phyloP scores from a whole-genome alignment of 2,888 invertebrate species.

The Oligia fasciuncula region DNA sequence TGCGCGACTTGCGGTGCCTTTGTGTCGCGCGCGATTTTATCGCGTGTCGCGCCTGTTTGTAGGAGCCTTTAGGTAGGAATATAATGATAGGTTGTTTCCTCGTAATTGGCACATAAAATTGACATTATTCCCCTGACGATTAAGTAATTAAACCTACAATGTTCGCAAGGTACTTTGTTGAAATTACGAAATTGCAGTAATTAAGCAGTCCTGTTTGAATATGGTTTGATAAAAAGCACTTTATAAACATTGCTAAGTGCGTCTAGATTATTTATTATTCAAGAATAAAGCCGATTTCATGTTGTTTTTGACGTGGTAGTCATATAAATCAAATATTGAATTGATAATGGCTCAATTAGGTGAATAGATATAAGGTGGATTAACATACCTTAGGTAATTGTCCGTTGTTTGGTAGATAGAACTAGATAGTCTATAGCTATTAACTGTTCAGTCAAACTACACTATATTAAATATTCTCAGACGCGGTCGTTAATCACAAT shows the following conservation, averaged over 20 bases:
- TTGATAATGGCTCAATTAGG: slow-evolving; percentile 51
- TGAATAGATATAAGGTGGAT: slow-evolving; percentile 50
- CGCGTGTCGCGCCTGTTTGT: no score
- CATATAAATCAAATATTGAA: slow-evolving; percentile 60
- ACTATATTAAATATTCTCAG: slow-evolving; percentile 2
- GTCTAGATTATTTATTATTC: slow-evolving; percentile 51
- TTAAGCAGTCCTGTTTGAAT: slow-evolving; percentile 53
- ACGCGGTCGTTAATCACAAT: slow-evolving; percentile 19
- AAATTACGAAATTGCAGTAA: slow-evolving; percentile 54
- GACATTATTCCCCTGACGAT: slow-evolving; percentile 48
- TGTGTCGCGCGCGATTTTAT: no score
- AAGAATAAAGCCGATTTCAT: slow-evolving; percentile 47
- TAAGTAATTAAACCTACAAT: slow-evolving; percentile 52
- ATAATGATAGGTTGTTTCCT: slow-evolving; percentile 44
- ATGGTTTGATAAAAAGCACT: slow-evolving; percentile 46
- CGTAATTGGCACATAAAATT: slow-evolving; percentile 47
- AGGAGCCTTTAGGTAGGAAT: not conserved
- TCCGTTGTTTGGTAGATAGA: slow-evolving; percentile 15
- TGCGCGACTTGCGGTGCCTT: no score
- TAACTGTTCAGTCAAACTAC: slow-evolving; percentile 9
- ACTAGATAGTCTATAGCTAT: not conserved
- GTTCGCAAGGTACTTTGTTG: slow-evolving; percentile 43
- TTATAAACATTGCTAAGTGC: slow-evolving; percentile 50
- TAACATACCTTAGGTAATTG: slow-evolving; percentile 44
- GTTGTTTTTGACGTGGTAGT: slow-evolving; percentile 41